Percentiles rank a stretch among this genome's conserved stretches.
phyloP scores from a whole-genome alignment of 2,113 vertebrate species.

The Tetraodon nigroviridis region DNA sequence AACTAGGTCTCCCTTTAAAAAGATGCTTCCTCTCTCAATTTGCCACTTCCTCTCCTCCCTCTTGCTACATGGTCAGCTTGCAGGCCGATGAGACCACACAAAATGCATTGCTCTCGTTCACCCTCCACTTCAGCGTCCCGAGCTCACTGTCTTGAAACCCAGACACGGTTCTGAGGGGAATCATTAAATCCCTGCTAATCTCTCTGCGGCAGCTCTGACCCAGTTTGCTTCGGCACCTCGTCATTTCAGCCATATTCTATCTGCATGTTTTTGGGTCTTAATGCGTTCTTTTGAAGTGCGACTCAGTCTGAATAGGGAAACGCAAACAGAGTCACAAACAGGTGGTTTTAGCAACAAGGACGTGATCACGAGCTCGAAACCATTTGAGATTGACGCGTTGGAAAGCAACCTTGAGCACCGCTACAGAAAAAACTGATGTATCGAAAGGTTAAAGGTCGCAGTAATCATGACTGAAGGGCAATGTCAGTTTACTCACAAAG shows the following conservation, averaged over 20 bases:
- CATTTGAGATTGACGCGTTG: background rate
- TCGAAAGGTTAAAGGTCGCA: too few relatives aligned
- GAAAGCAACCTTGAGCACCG: too few relatives aligned
- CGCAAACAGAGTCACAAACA: background rate
- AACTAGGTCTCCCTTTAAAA: constrained; percentile 10
- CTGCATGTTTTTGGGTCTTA: too few relatives aligned
- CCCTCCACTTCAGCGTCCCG: constrained; percentile 7
- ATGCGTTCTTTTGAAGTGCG: background rate
- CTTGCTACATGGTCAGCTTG: constrained; percentile 3
- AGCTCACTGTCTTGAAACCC: constrained; percentile 20
- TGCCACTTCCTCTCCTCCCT: constrained; percentile 5
- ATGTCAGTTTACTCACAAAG: too few relatives aligned
- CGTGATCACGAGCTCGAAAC: background rate
- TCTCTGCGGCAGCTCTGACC: too few relatives aligned
- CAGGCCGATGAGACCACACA: constrained; percentile 14
- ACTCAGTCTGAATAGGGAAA: background rate
- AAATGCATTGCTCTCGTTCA: constrained; percentile 14
- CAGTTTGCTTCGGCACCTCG: background rate
- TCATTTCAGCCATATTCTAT: too few relatives aligned
- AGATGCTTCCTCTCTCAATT: constrained; percentile 2
- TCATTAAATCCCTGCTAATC: background rate
- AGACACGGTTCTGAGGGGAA: background rate
- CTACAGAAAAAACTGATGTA: too few relatives aligned
- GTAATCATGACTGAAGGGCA: too few relatives aligned
- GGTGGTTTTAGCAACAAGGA: background rate